Evolutionary conservation across 1,140 invertebrate genomes (phyloP).

Genomic region (Drosophila asahinai): DNA sequence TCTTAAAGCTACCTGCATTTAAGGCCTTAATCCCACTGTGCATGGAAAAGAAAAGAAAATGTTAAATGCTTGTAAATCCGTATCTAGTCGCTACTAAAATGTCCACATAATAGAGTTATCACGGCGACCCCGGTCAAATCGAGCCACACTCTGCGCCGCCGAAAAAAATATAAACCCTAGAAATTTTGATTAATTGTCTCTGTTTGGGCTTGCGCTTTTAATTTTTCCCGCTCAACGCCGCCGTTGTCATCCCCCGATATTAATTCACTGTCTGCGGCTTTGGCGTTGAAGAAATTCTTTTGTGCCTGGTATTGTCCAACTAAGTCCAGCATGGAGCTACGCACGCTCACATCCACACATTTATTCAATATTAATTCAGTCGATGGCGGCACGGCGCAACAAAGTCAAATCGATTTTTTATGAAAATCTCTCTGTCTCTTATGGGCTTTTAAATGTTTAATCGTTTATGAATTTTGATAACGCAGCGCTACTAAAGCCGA

Average conservation of each 20-base stretch:
- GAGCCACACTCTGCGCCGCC: conserved; percentile 7
- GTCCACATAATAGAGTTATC: conserved; percentile 77
- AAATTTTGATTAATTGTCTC: conserved; percentile 75
- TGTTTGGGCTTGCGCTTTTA: conserved; percentile 73
- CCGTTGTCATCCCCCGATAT: conserved; percentile 57
- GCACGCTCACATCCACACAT: conserved; percentile 39
- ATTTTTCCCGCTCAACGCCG: conserved; percentile 62
- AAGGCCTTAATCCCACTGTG: background rate
- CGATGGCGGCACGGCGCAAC: conserved; percentile 58
- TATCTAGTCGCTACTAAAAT: conserved; percentile 77
- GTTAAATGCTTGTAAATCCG: conserved; percentile 74
- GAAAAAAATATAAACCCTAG: conserved; percentile 10
- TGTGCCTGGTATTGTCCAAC: conserved; percentile 68
- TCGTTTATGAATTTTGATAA: conserved; percentile 82
- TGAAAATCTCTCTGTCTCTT: conserved; percentile 74
- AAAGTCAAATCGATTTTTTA: conserved; percentile 81
- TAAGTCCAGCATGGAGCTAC: conserved; percentile 26
- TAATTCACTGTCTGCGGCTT: conserved; percentile 67
- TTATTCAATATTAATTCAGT: conserved; percentile 59
- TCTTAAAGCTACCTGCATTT: background rate
- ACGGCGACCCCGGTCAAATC: conserved; percentile 27
- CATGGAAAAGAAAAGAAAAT: conserved; percentile 14
- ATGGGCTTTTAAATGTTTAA: conserved; percentile 84
- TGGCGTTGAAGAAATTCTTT: conserved; percentile 70
- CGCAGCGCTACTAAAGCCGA: conserved; percentile 52